Evolutionary conservation across 2,113 vertebrate species (phyloP), one percentile per base, ranked within the genome.

Genomic region (Drymodes brunneopygia): DNA sequence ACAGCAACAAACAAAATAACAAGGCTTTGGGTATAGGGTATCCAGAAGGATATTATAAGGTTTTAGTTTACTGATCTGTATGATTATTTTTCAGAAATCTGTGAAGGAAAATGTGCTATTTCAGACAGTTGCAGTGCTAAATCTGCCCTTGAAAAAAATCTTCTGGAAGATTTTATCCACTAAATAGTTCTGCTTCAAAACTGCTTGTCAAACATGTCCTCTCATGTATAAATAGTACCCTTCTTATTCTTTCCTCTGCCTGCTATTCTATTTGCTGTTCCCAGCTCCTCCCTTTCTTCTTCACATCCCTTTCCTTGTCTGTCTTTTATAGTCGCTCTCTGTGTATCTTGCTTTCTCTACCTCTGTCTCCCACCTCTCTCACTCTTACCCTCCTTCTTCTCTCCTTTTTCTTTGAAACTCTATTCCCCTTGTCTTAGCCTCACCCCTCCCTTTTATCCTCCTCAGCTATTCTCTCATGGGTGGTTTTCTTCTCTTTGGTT

Each of bases 401-500:
- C 67, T 74, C 44, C 57, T 86, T 88, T 56, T 86, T 57, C 36
- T 84, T 91, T 94, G 95, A 95, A 96, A 93, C 73, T 86, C 84
- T 88, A 79, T 89, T 93, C 93, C 58, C 79, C 92, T 53, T 74
- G 74, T 57, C 77, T 96, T 81, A 92, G 74, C 44, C 82, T 96
- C 78, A 58, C 79, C 86, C 88, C 83, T 93, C 81, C 79, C 74
- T 94, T 92, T 94, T 91, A 93, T 92, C 66, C 73, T 95, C 64
- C 91, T 89, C 82, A 75, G 58, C 81, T 90, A 90, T 69, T 86
- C 86, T 87, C 83, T 96, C 85, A 96, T 71, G 86, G 88, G 81
- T 96, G 92, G 69, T 94, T 97, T 96, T 94, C 88, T 90, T 91
- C 79, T 65, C 75, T 79, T 87, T 94, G 93, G 95, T 91, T 97